Conservation (phyloP, 2,797 vertebrate species). For the Podarcis siculus region DNA sequence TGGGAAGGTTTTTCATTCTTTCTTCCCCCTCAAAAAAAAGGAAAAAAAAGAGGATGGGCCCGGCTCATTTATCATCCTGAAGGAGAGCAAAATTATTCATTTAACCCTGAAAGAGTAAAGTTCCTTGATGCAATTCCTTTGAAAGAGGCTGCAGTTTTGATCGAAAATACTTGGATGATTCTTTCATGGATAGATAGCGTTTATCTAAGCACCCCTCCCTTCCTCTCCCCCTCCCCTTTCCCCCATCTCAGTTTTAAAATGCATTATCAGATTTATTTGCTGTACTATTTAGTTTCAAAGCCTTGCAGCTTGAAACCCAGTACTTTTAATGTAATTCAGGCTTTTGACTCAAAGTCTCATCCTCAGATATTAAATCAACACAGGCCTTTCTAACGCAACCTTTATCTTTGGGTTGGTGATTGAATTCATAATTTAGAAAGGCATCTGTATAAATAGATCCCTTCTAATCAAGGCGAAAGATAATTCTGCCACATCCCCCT, state of each 20-base stretch:
- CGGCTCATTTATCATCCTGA: constrained; percentile 44
- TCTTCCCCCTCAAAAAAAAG: too few relatives aligned
- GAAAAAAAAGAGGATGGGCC: too few relatives aligned
- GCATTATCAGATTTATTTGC: constrained; percentile 74
- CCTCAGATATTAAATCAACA: constrained; percentile 75
- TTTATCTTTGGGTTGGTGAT: constrained; percentile 69
- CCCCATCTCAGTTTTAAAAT: constrained; percentile 70
- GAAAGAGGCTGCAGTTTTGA: constrained; percentile 72
- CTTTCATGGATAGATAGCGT: constrained; percentile 67
- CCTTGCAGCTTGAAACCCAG: constrained; percentile 66
- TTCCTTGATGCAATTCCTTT: constrained; percentile 62
- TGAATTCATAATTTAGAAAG: constrained; percentile 72
- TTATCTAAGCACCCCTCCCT: constrained; percentile 52
- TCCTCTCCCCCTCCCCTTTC: background rate
- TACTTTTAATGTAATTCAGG: constrained; percentile 67
- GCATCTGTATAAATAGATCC: constrained; percentile 65
- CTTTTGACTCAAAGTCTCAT: constrained; percentile 69
- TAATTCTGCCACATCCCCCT: constrained; percentile 22
- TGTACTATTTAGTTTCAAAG: constrained; percentile 71
- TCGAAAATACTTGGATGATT: constrained; percentile 66
- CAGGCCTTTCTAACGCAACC: constrained; percentile 69
- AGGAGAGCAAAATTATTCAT: constrained; percentile 60
- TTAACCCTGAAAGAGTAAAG: constrained; percentile 68
- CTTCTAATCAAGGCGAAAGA: constrained; percentile 64
- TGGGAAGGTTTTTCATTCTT: too few relatives aligned